Evolutionary conservation across 2,888 invertebrate genomes (phyloP).

Genomic region (Herminia tarsipennalis): DNA sequence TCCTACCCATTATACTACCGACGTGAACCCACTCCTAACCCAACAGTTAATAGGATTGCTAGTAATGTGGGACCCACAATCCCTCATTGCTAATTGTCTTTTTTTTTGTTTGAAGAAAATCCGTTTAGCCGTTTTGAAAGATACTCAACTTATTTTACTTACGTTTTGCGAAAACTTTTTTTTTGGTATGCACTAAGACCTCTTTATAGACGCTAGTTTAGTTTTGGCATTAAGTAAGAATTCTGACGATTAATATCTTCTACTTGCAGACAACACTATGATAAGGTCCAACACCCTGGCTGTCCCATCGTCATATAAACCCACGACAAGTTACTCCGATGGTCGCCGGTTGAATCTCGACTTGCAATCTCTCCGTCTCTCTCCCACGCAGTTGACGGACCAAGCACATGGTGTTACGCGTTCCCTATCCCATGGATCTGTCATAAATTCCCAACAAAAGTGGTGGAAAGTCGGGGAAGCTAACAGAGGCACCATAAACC

Average conservation of each 20-base stretch:
- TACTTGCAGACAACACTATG: slow-evolving; percentile 81
- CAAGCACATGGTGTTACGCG: slow-evolving; percentile 84
- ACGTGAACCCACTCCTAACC: too few relatives aligned
- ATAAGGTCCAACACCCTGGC: slow-evolving; percentile 82
- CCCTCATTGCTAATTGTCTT: too few relatives aligned
- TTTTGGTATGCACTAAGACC: too few relatives aligned
- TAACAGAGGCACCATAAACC: slow-evolving; percentile 69
- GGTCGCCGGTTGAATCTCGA: slow-evolving; percentile 72
- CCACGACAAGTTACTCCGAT: slow-evolving; percentile 68
- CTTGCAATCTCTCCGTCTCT: slow-evolving; percentile 69
- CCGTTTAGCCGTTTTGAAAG: too few relatives aligned
- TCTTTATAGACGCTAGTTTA: too few relatives aligned
- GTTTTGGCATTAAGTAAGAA: too few relatives aligned
- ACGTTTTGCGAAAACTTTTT: too few relatives aligned
- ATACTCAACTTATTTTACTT: too few relatives aligned
- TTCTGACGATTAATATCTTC: background rate
- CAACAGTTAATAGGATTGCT: too few relatives aligned
- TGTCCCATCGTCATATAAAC: slow-evolving; percentile 80
- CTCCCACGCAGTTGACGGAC: slow-evolving; percentile 73
- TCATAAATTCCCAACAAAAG: slow-evolving; percentile 81
- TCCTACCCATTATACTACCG: too few relatives aligned
- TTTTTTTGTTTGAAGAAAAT: too few relatives aligned
- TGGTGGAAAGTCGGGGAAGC: slow-evolving; percentile 83
- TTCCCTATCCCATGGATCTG: slow-evolving; percentile 88
- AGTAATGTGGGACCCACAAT: too few relatives aligned